phyloP scores from a whole-genome alignment of 2,113 vertebrate species.

The Proteles cristata region DNA sequence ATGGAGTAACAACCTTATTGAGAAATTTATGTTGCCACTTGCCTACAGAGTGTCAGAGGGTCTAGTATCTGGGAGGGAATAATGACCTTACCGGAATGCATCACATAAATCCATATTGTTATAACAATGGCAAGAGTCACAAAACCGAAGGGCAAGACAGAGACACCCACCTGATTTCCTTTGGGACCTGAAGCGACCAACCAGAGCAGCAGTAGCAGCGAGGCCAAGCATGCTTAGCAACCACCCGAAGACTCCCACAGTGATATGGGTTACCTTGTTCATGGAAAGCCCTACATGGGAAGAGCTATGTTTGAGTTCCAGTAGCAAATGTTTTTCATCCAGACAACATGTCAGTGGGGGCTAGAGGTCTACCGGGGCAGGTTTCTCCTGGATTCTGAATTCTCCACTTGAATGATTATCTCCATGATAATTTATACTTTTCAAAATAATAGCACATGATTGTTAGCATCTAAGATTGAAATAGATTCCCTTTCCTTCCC shows the following conservation, averaged over 20 bases:
- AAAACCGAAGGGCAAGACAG: neutral
- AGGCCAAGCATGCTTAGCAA: neutral
- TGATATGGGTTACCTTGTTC: neutral
- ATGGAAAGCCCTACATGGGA: neutral
- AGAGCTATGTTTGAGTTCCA: neutral
- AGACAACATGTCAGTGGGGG: neutral
- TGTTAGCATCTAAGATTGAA: neutral
- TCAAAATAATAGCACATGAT: neutral
- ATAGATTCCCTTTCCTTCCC: neutral
- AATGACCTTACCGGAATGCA: neutral
- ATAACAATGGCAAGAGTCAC: neutral
- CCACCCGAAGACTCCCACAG: fast-evolving
- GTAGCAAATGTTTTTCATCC: neutral
- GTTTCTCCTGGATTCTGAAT: neutral
- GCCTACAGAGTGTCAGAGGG: neutral
- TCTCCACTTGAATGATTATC: neutral
- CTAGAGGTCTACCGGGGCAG: neutral
- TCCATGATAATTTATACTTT: neutral
- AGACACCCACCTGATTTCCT: conserved; percentile 36
- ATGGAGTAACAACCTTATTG: neutral
- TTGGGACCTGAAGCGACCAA: neutral
- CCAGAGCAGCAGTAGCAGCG: neutral
- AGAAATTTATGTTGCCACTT: neutral
- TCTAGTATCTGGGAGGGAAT: neutral
- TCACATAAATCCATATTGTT: neutral